Percentiles rank a stretch among this genome's conserved stretches.
Conservation (phyloP, 2,797 vertebrate genomes). For the Gymnodraco acuticeps region DNA sequence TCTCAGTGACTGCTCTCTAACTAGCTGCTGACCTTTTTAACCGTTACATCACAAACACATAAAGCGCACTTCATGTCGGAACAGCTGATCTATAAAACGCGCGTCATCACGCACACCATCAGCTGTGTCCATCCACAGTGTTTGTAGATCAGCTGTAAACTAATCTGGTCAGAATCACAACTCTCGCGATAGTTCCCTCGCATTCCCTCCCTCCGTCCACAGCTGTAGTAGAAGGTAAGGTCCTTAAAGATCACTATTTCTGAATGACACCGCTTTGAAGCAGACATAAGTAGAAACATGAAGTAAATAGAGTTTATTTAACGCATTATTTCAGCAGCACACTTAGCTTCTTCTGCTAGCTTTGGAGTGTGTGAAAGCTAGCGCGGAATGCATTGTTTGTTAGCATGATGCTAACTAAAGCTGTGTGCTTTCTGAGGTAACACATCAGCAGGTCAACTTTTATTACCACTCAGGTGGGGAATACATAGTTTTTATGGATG, state of each 20-base stretch:
- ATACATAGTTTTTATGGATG: too few relatives aligned
- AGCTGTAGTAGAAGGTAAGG: conserved; percentile 77
- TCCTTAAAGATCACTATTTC: conserved; percentile 82
- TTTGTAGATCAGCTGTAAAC: too few relatives aligned
- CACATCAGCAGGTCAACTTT: not conserved
- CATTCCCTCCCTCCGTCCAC: not conserved
- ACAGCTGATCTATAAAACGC: too few relatives aligned
- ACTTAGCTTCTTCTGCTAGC: accelerated
- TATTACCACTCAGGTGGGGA: too few relatives aligned
- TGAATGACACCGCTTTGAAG: conserved; percentile 14
- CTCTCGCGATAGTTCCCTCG: conserved; percentile 74
- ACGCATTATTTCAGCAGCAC: accelerated
- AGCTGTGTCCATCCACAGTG: too few relatives aligned
- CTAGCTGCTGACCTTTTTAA: too few relatives aligned
- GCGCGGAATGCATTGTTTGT: conserved; percentile 13
- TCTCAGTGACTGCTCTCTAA: too few relatives aligned
- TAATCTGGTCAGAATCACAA: conserved; percentile 4
- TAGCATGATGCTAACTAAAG: conserved; percentile 54
- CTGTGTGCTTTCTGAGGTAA: not conserved
- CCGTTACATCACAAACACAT: too few relatives aligned
- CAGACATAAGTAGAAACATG: accelerated
- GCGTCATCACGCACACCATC: too few relatives aligned
- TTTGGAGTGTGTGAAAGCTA: not conserved
- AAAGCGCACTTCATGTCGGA: too few relatives aligned
- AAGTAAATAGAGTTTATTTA: accelerated